Evolutionary conservation across 2,113 vertebrate species (phyloP).

Genomic region (Grammomys surdaster): DNA sequence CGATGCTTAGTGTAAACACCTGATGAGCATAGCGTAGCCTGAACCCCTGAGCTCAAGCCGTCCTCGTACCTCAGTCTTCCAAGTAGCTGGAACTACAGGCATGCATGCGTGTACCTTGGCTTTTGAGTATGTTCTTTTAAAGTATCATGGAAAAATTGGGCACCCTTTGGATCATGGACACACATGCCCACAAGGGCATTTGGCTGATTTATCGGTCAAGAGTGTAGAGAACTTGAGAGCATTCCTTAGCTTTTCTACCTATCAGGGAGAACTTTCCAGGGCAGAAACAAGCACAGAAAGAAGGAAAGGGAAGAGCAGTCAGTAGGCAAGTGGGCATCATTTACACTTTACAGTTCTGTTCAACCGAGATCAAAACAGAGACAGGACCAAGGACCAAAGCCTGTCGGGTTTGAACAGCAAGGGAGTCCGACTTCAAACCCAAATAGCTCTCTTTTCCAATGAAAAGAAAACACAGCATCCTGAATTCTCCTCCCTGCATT

Average conservation of each 20-base stretch:
- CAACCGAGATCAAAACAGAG: slow-evolving; percentile 11
- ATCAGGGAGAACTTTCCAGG: not conserved
- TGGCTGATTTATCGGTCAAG: not conserved
- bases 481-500: not conserved
- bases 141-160: not conserved
- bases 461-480: slow-evolving; percentile 42
- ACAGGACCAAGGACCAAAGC: not conserved
- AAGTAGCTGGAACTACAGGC: not conserved
- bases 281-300: not conserved
- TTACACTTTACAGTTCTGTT: not conserved
- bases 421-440: not conserved
- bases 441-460: slow-evolving; percentile 40
- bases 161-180: not conserved
- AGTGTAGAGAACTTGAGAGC: not conserved
- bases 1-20: not conserved
- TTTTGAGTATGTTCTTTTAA: not conserved
- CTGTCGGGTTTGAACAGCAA: not conserved
- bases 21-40: not conserved
- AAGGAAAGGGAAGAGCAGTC: not conserved
- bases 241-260: not conserved
- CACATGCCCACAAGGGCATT: not conserved
- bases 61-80: not conserved
- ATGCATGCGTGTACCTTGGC: not conserved
- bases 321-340: not conserved
- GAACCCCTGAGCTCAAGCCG: not conserved